phyloP scores from a whole-genome alignment of 2,113 vertebrate genomes.

The Desmodus rotundus region DNA sequence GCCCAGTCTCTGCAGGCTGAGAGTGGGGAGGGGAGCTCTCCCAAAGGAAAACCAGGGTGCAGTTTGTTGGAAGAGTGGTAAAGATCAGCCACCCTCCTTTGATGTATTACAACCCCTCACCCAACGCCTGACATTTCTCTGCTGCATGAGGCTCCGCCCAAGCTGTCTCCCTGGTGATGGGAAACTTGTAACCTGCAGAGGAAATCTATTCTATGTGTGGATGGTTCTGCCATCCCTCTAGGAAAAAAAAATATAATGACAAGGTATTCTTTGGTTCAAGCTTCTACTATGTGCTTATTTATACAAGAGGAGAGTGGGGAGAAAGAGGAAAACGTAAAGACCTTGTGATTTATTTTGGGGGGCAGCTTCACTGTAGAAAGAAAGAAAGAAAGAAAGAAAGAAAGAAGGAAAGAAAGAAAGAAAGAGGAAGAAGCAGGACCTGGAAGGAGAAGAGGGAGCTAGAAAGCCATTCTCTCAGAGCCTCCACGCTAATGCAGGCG shows the following conservation, averaged over 20 bases:
- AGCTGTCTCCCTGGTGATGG: background rate
- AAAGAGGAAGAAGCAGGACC: background rate
- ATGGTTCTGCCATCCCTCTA: background rate
- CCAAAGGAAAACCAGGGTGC: background rate
- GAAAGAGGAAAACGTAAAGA: background rate
- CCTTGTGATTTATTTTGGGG: background rate
- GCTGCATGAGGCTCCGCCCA: background rate
- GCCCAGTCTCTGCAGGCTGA: background rate
- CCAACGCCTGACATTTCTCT: background rate
- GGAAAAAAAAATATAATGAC: background rate
- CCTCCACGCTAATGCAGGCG: slow-evolving; percentile 55
- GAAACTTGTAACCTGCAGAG: background rate
- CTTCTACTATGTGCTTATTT: background rate
- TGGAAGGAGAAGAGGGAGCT: slow-evolving; percentile 63
- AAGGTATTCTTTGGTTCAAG: background rate
- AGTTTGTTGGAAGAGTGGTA: background rate
- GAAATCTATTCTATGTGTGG: background rate
- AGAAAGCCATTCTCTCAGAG: slow-evolving; percentile 53
- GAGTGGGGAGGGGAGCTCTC: background rate
- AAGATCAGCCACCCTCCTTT: background rate
- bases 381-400: slow-evolving; percentile 44
- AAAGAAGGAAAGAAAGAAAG: slow-evolving; percentile 48
- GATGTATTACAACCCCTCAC: background rate
- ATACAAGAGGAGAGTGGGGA: background rate
- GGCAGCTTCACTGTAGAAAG: background rate